Conservation (phyloP, 1,140 invertebrate genomes). For the Parasteatoda tepidariorum region DNA sequence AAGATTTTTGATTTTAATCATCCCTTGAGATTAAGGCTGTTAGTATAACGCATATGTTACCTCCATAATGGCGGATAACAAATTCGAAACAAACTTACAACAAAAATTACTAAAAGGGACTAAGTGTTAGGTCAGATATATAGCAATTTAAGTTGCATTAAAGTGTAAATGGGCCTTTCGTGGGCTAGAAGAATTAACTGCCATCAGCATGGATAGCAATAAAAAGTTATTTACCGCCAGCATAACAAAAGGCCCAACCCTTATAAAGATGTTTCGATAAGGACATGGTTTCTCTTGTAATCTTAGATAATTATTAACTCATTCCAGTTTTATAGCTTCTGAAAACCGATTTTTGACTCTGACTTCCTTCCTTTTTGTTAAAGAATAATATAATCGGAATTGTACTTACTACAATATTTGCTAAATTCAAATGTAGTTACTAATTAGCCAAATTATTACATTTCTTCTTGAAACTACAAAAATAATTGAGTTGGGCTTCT, state of each 20-base stretch:
- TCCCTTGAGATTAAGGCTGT: neutral
- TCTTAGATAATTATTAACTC: neutral
- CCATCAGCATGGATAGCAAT: neutral
- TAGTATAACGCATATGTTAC: neutral
- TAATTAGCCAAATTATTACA: too few species aligned
- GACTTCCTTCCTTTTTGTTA: too few species aligned
- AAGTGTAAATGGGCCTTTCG: constrained; percentile 19
- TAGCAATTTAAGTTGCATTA: constrained; percentile 8
- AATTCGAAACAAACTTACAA: constrained; percentile 3
- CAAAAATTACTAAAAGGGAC: constrained; percentile 23
- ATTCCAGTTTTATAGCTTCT: neutral
- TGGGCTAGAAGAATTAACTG: neutral
- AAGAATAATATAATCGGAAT: too few species aligned
- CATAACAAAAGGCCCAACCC: constrained; percentile 12
- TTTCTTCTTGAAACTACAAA: too few species aligned
- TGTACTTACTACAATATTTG: too few species aligned
- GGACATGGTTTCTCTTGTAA: neutral
- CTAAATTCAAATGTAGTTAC: too few species aligned
- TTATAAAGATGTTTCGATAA: neutral
- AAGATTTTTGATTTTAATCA: neutral
- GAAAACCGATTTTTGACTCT: neutral
- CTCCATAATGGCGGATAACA: neutral
- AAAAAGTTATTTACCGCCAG: neutral
- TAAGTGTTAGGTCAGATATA: neutral
- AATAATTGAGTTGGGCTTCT: too few species aligned